Conservation (phyloP, 2,888 invertebrate species). For the Aporophyla lueneburgensis region DNA sequence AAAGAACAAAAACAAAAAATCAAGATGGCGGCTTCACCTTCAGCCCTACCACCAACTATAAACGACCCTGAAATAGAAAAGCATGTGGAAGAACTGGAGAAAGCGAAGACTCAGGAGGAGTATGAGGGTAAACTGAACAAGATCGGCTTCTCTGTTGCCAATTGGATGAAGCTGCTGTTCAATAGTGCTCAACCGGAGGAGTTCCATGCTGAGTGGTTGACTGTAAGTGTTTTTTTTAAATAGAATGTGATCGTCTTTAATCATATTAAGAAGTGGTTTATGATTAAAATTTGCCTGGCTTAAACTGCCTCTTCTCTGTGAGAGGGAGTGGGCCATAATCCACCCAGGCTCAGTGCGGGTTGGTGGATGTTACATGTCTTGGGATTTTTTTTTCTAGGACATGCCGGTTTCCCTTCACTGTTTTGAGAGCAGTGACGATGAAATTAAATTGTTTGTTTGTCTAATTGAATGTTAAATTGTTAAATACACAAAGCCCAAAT, state of each 20-base stretch:
- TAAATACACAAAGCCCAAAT: too few relatives aligned
- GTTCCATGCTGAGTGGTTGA: constrained; percentile 84
- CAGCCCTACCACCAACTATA: constrained; percentile 53
- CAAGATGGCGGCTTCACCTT: constrained; percentile 76
- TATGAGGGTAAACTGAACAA: constrained; percentile 76
- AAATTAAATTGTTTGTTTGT: too few relatives aligned
- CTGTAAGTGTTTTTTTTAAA: constrained; percentile 74
- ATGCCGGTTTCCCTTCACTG: too few relatives aligned
- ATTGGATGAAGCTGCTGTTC: constrained; percentile 84
- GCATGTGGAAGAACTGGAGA: constrained; percentile 76
- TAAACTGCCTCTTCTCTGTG: too few relatives aligned
- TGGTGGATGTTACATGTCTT: too few relatives aligned
- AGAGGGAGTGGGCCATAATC: too few relatives aligned
- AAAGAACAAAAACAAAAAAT: constrained; percentile 16
- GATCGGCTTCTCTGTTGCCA: constrained; percentile 77
- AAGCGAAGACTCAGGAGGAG: constrained; percentile 77
- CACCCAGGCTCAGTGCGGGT: too few relatives aligned
- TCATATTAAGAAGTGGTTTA: not conserved
- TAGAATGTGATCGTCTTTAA: not conserved
- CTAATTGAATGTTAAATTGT: too few relatives aligned
- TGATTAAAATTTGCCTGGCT: too few relatives aligned
- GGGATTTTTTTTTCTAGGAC: too few relatives aligned
- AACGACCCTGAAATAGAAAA: constrained; percentile 76
- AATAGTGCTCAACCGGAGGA: constrained; percentile 73
- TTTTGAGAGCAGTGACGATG: too few relatives aligned